These are phyloP conservation scores for Chromobotia macracanthus DNA, from an alignment of 2,797 vertebrate genomes.

Conservation along the genomic window DNA sequence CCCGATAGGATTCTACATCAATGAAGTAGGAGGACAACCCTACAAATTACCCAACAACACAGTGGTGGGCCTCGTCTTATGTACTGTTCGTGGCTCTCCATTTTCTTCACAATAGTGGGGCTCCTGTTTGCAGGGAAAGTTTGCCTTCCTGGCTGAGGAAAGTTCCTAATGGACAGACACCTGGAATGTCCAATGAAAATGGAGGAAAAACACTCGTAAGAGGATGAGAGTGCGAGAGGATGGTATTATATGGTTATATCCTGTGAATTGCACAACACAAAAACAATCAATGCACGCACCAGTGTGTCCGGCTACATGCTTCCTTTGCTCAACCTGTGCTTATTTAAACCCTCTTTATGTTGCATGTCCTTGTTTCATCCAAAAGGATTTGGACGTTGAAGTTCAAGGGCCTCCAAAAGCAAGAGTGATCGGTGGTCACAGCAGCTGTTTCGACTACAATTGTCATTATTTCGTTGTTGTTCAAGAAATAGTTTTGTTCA, in stretches of 20 bases:
- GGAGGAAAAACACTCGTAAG: constrained; percentile 12
- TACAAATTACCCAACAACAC: constrained; percentile 99
- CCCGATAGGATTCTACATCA: constrained; percentile 99
- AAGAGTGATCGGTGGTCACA: background rate
- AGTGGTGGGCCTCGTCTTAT: constrained; percentile 96
- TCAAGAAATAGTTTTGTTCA: constrained; percentile 22
- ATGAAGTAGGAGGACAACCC: constrained; percentile 97
- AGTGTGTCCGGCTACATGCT: constrained; percentile 1
- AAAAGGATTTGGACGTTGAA: background rate
- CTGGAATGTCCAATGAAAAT: constrained; percentile 38
- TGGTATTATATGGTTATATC: constrained; percentile 18
- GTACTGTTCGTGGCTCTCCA: constrained; percentile 97
- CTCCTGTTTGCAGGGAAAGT: constrained; percentile 91
- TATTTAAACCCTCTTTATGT: constrained; percentile 44
- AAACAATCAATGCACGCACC: constrained; percentile 19
- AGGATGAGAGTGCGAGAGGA: background rate
- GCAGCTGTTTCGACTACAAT: background rate
- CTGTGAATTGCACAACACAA: constrained; percentile 24
- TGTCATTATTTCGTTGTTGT: background rate
- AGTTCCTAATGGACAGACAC: constrained; percentile 15
- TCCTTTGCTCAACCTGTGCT: constrained; percentile 47
- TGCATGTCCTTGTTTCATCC: constrained; percentile 45
- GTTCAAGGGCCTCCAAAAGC: background rate
- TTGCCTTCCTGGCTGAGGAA: constrained; percentile 87
- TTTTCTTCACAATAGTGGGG: constrained; percentile 93